These are phyloP conservation scores for Tachystola acroxantha DNA, from an alignment of 2,888 invertebrate species.

Conservation along the genomic window DNA sequence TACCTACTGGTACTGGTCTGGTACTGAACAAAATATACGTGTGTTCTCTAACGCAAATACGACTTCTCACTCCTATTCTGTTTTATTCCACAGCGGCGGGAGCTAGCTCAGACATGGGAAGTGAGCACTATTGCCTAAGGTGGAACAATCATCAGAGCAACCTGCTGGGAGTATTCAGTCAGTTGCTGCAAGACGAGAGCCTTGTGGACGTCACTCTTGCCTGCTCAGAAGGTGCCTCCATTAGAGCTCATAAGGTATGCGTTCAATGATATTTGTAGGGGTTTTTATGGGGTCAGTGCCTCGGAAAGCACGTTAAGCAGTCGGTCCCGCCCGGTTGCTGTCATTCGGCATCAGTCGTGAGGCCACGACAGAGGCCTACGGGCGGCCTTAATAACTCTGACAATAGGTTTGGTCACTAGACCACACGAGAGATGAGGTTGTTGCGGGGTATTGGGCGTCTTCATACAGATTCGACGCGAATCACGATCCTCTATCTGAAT, in stretches of 20 bases:
- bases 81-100: slow-evolving; percentile 78
- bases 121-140: slow-evolving; percentile 99
- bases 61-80: too few species aligned
- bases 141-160: slow-evolving; percentile 99
- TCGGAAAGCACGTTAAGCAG: too few species aligned
- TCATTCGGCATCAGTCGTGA: too few species aligned
- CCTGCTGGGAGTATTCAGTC: slow-evolving; percentile 97
- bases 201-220: slow-evolving; percentile 97
- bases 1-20: too few species aligned
- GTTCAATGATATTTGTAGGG: neutral
- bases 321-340: too few species aligned
- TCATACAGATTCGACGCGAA: too few species aligned
- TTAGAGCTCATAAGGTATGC: slow-evolving; percentile 91
- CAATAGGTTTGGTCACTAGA: neutral
- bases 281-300: neutral
- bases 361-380: too few species aligned
- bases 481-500: too few species aligned
- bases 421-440: neutral
- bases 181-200: slow-evolving; percentile 96
- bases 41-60: too few species aligned
- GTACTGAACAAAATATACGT: too few species aligned
- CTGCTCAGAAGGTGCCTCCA: slow-evolving; percentile 96
- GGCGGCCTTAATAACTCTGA: too few species aligned
- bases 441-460: too few species aligned
- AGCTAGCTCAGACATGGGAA: slow-evolving; percentile 97